Percentiles rank a stretch among this genome's conserved stretches.
These are phyloP conservation scores for Prochilodus magdalenae DNA, from an alignment of 2,113 vertebrate genomes.

Conservation along the genomic window DNA sequence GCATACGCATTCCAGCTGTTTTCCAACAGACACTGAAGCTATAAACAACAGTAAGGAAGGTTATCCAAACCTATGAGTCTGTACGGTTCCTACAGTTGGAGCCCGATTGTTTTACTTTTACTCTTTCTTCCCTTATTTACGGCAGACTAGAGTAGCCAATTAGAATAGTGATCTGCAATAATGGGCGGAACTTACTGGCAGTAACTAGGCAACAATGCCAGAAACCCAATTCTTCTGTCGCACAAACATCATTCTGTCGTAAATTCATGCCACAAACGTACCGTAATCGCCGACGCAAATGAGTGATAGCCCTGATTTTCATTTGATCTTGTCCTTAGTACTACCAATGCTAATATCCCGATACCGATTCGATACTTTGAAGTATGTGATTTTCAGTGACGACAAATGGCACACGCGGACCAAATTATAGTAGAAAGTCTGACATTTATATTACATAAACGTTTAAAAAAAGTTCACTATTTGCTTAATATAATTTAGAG, in stretches of 20 bases:
- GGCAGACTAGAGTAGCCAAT: conserved; percentile 50
- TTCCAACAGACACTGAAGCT: not conserved
- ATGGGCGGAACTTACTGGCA: conserved; percentile 37
- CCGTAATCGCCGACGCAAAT: too few relatives aligned
- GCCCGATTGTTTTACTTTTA: conserved; percentile 51
- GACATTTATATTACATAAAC: too few relatives aligned
- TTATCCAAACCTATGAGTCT: not conserved
- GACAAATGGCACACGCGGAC: too few relatives aligned
- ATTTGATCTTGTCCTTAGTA: too few relatives aligned
- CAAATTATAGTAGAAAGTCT: too few relatives aligned
- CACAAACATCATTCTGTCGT: not conserved
- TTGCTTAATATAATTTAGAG: too few relatives aligned
- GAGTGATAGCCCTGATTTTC: too few relatives aligned
- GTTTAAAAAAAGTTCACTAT: too few relatives aligned
- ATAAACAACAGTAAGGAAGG: too few relatives aligned
- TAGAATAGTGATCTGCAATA: not conserved
- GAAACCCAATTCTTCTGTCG: conserved; percentile 58
- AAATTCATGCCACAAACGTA: not conserved
- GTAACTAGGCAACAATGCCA: conserved; percentile 50
- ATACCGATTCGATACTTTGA: too few relatives aligned
- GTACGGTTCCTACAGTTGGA: not conserved
- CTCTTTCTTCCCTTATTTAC: conserved; percentile 40
- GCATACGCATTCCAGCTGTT: not conserved
- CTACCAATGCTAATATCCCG: too few relatives aligned
- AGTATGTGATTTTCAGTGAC: too few relatives aligned